A percentile compares a stretch with the other conserved stretches of the same genome.
These are phyloP conservation scores for Apodemus speciosus DNA, from an alignment of 2,113 vertebrate genomes.

Conservation along the genomic window DNA sequence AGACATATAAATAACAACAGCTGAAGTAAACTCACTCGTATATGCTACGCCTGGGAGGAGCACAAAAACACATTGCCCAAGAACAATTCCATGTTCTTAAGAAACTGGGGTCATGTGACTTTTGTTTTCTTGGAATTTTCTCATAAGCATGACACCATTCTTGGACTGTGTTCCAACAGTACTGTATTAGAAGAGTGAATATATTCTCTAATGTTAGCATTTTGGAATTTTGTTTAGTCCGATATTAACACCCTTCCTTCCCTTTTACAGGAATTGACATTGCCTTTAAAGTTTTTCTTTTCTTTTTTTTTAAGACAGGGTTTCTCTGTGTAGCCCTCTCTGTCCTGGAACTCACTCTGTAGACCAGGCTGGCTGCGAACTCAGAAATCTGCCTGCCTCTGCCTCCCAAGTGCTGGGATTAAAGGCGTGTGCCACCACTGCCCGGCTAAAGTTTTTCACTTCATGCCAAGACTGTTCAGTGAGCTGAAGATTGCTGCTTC, in stretches of 20 bases:
- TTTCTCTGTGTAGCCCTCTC: too few species aligned
- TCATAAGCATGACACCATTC: neutral
- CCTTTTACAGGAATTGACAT: neutral
- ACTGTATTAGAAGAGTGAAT: neutral
- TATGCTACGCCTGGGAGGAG: neutral
- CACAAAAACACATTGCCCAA: neutral
- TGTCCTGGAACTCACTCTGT: too few species aligned
- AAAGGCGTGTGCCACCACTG: too few species aligned
- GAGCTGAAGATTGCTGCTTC: neutral
- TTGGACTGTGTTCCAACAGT: neutral
- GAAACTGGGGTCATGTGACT: neutral
- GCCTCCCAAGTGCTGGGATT: too few species aligned
- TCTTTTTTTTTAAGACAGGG: too few species aligned
- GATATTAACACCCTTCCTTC: neutral
- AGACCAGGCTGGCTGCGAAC: too few species aligned
- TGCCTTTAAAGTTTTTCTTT: constrained; percentile 12
- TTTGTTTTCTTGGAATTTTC: neutral
- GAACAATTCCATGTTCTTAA: neutral
- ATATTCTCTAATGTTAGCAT: constrained; percentile 2
- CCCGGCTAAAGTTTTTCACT: neutral
- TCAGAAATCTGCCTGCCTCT: too few species aligned
- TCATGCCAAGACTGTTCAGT: neutral
- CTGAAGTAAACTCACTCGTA: neutral
- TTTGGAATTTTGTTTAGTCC: neutral
- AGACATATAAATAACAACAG: neutral